Conservation (phyloP, 2,888 invertebrate genomes). For the Dexiosoma caninum region DNA sequence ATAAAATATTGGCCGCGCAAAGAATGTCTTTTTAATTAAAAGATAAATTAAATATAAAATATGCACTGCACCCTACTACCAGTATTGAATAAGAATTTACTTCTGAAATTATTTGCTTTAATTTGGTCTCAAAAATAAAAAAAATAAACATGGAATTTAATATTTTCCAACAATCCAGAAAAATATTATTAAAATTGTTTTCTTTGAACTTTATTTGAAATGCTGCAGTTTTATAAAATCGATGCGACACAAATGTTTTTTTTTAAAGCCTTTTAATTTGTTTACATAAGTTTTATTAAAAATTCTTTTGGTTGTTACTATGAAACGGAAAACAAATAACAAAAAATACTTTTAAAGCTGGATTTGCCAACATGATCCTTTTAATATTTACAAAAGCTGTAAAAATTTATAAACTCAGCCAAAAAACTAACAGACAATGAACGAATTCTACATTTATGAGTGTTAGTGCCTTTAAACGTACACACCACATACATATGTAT, state of each 20-base stretch:
- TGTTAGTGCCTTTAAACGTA: neutral
- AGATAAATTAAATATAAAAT: too few species aligned
- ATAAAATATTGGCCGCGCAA: too few species aligned
- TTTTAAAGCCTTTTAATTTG: slow-evolving; percentile 12
- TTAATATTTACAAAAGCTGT: slow-evolving; percentile 9
- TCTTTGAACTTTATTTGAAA: too few species aligned
- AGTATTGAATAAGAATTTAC: too few species aligned
- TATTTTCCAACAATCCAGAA: too few species aligned
- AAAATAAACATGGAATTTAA: too few species aligned
- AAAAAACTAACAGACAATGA: neutral
- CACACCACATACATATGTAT: neutral
- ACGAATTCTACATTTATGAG: slow-evolving; percentile 14
- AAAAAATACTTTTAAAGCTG: slow-evolving; percentile 19
- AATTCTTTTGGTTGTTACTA: neutral
- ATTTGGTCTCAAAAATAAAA: too few species aligned
- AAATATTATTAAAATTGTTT: too few species aligned
- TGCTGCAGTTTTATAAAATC: too few species aligned
- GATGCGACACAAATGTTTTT: neutral
- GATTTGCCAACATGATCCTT: slow-evolving; percentile 36
- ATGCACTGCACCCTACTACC: too few species aligned
- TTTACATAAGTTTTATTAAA: slow-evolving; percentile 12
- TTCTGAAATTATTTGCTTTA: too few species aligned
- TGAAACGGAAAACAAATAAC: neutral
- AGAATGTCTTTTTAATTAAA: too few species aligned
- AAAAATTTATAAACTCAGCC: neutral